These are phyloP conservation scores for Ennomos erosarius DNA, from an alignment of 2,888 invertebrate genomes.

Conservation along the genomic window DNA sequence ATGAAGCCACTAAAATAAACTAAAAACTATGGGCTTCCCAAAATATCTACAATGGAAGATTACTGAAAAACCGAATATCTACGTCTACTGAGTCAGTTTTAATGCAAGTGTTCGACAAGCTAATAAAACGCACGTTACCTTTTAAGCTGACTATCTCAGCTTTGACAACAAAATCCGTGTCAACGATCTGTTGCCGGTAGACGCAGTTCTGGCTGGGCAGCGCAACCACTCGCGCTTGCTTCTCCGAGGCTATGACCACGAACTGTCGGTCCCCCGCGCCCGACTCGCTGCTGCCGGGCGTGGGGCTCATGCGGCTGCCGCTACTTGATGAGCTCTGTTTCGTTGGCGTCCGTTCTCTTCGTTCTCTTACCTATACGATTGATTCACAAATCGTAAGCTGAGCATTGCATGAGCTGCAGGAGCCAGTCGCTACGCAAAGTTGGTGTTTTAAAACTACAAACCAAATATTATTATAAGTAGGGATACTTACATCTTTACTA, in stretches of 20 bases:
- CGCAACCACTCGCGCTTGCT: slow-evolving; percentile 96
- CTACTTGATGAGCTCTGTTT: slow-evolving; percentile 84
- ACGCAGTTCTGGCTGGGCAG: slow-evolving; percentile 98
- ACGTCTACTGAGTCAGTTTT: too few relatives aligned
- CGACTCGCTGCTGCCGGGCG: slow-evolving; percentile 77
- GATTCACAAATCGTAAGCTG: too few relatives aligned
- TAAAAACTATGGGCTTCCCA: too few relatives aligned
- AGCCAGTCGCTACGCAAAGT: too few relatives aligned
- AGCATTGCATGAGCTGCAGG: too few relatives aligned
- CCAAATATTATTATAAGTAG: too few relatives aligned
- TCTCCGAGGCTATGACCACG: slow-evolving; percentile 97
- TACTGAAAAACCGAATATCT: too few relatives aligned
- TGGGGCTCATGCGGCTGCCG: slow-evolving; percentile 91
- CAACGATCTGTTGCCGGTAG: slow-evolving; percentile 96
- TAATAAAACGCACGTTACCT: slow-evolving; percentile 83
- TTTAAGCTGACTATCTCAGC: slow-evolving; percentile 96
- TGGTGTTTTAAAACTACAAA: too few relatives aligned
- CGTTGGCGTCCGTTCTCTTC: slow-evolving; percentile 86
- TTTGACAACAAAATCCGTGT: slow-evolving; percentile 96
- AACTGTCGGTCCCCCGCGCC: slow-evolving; percentile 91
- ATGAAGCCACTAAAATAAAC: too few relatives aligned
- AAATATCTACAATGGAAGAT: too few relatives aligned
- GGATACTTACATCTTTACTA: slow-evolving; percentile 85
- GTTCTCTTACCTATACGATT: slow-evolving; percentile 59
- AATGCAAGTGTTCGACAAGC: background rate